A percentile compares a stretch with the other conserved stretches of the same genome.
Evolutionary conservation across 2,113 vertebrate species (phyloP).

Genomic region (Motacilla tschutschensis): DNA sequence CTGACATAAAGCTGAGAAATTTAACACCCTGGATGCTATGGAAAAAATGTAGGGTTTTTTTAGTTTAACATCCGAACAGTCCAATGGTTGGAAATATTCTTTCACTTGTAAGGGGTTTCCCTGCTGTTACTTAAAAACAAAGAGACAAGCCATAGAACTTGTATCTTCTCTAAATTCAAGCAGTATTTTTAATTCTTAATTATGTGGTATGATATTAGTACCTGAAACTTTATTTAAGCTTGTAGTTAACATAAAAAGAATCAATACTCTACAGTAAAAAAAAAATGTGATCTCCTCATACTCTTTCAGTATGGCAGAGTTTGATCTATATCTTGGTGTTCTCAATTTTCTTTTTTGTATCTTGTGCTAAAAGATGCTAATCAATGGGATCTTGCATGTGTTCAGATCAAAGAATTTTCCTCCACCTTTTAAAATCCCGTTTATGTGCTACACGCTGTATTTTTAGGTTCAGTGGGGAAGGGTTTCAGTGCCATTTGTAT

Average conservation of each 20-base stretch:
- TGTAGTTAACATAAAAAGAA: not conserved
- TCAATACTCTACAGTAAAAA: not conserved
- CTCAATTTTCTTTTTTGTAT: not conserved
- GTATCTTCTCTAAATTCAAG: not conserved
- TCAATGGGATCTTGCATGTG: not conserved
- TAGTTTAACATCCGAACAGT: not conserved
- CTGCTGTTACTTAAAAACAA: not conserved
- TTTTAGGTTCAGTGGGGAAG: not conserved
- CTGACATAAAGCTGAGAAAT: not conserved
- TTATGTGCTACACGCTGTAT: not conserved
- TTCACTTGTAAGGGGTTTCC: not conserved
- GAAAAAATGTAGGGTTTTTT: not conserved
- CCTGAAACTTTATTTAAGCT: constrained; percentile 18
- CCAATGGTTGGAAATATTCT: not conserved
- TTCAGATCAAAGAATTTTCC: not conserved
- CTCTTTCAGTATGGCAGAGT: not conserved
- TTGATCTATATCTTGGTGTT: not conserved
- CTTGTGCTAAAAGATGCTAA: not conserved
- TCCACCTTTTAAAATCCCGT: not conserved
- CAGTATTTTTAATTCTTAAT: not conserved
- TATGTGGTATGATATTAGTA: not conserved
- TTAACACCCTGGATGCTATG: not conserved
- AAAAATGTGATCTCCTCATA: not conserved
- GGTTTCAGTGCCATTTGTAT: not conserved
- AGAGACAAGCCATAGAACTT: not conserved